Percentiles rank a stretch among this genome's conserved stretches.
phyloP scores from a whole-genome alignment of 2,113 vertebrate species.

The Corapipo altera region DNA sequence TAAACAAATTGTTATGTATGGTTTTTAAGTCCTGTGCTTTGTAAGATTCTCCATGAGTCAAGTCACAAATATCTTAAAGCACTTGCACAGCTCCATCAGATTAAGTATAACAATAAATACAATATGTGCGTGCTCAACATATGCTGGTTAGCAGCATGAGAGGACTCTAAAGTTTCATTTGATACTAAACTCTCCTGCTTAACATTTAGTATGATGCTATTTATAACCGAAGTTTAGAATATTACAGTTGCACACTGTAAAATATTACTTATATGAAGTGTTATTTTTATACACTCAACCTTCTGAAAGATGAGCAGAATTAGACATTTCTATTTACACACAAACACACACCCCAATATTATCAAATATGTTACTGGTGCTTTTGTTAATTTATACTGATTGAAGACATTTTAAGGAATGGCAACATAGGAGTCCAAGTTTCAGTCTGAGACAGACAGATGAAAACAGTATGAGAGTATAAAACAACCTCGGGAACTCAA shows the following conservation, averaged over 20 bases:
- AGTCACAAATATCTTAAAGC: background rate
- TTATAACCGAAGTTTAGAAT: background rate
- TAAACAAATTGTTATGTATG: background rate
- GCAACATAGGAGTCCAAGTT: background rate
- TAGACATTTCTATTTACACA: background rate
- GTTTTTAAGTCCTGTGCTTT: background rate
- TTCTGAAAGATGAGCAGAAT: background rate
- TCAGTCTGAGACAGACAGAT: background rate
- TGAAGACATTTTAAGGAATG: background rate
- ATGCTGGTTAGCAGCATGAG: background rate
- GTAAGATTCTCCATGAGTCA: background rate
- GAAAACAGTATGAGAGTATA: background rate
- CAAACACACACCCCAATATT: accelerated
- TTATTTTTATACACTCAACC: background rate
- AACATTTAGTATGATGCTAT: background rate
- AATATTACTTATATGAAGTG: background rate
- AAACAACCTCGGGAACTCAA: background rate
- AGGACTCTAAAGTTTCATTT: background rate
- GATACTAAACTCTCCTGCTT: background rate
- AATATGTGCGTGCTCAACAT: background rate
- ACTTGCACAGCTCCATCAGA: background rate
- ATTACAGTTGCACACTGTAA: background rate
- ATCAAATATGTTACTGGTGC: background rate
- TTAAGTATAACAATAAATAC: background rate
- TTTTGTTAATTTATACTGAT: background rate